Base-by-base conservation (phyloP, 2,113 vertebrate genomes). In the Xyrauchen texanus region DNA sequence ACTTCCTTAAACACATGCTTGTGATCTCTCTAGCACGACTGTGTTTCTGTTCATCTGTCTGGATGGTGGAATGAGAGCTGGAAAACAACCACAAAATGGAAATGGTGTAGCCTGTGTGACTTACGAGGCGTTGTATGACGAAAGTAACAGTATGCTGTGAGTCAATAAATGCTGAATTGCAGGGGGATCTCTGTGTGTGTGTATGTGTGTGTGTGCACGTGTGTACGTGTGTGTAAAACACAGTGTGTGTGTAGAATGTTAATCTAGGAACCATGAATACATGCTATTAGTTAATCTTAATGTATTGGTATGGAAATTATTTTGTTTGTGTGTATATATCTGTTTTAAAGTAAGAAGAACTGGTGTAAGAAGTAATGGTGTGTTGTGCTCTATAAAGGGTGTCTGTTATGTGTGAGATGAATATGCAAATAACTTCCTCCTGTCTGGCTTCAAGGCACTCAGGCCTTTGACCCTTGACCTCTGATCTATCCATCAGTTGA, bases 81-180 rank as follows among this genome's bases (percentile, higher is more conserved):
- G 12, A 57, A 64, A 68, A 69, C 34, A 66, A 55, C 7, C 53
- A 42, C 44, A n/a, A 55, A 83, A 65, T 70, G 85, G 85, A 85
- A 86, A 78, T n/a, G 6, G 67, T 74, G 63, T 49, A 76, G 77
- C 69, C 82, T 78, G 76, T 10, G 53, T 68, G 53, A 49, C 68
- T 55, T 64, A 12, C 58, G 60, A 61, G 73, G 79, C 46, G 55
- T 76, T 53, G 68, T 66, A 12, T 87, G 85, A 80, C 67, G 83
- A 88, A 87, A 85, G 85, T 87, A 78, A 66, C 84, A 68, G 57
- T 62, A 52, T 16, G 4, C 47, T 78, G 87, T 52, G 78, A 88
- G 77, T 69, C 78, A 85, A 86, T 52, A 85, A 12, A 57, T 16
- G 45, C 55, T 16, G 49, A 46, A 51, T 53, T 67, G 66, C 63